Conservation (phyloP, 2,888 invertebrate genomes). For the Ditula angustiorana region DNA sequence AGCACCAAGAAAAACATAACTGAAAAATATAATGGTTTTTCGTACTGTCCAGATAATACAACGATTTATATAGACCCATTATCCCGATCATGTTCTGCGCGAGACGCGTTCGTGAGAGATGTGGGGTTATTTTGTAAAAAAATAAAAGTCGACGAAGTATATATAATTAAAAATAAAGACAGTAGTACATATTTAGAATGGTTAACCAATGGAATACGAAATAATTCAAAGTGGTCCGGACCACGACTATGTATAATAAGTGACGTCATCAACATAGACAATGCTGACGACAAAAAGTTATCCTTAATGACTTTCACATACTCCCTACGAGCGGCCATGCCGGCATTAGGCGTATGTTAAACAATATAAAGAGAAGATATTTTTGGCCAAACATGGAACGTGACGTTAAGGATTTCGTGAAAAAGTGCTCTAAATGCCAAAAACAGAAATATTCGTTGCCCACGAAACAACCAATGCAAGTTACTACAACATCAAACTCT, state of each 20-base stretch:
- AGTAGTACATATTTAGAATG: not conserved
- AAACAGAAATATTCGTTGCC: not conserved
- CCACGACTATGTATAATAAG: conserved; percentile 55
- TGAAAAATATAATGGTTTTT: not conserved
- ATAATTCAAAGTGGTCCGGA: conserved; percentile 25
- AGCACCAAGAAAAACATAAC: not conserved
- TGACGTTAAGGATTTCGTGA: not conserved
- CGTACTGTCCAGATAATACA: not conserved
- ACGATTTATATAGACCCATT: conserved; percentile 60
- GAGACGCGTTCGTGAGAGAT: conserved; percentile 41
- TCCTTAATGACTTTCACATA: conserved; percentile 27
- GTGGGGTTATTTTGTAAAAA: not conserved
- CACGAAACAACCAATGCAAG: not conserved
- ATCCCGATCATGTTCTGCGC: conserved; percentile 41
- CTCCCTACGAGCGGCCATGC: conserved; percentile 31
- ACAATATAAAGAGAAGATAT: conserved; percentile 6
- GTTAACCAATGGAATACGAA: conserved; percentile 32
- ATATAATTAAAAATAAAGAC: conserved; percentile 9
- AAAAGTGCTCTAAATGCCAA: not conserved
- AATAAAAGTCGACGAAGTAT: conserved; percentile 7
- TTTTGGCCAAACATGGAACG: not conserved
- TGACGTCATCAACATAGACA: not conserved
- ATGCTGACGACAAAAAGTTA: not conserved
- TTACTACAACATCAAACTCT: not conserved
- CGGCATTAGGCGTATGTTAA: conserved; percentile 20